Evolutionary conservation across 2,888 invertebrate species (phyloP).

Genomic region (Myopa tessellatipennis): DNA sequence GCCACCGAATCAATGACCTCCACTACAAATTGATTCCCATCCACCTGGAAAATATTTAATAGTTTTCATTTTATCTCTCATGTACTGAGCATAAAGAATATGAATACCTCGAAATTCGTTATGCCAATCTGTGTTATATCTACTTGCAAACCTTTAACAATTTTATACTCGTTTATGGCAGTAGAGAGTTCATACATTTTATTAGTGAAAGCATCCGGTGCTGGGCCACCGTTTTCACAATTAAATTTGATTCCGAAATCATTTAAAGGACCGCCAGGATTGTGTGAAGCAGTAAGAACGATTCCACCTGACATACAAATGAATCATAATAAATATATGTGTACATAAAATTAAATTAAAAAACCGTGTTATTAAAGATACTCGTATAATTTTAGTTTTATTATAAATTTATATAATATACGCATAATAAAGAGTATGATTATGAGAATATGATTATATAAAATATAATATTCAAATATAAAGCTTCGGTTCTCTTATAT

Average conservation of each 20-base stretch:
- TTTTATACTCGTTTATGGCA: constrained; percentile 81
- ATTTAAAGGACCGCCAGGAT: constrained; percentile 96
- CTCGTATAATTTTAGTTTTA: too few species aligned
- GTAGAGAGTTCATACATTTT: constrained; percentile 86
- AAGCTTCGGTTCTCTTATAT: too few species aligned
- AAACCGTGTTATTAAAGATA: too few species aligned
- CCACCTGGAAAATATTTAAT: constrained; percentile 13
- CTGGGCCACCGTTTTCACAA: constrained; percentile 96
- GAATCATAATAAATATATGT: not conserved
- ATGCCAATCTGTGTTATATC: constrained; percentile 80
- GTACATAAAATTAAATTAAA: too few species aligned
- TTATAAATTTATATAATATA: too few species aligned
- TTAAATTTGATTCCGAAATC: constrained; percentile 99
- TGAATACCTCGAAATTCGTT: constrained; percentile 70
- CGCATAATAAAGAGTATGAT: too few species aligned
- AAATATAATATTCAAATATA: too few species aligned
- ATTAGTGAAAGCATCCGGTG: constrained; percentile 90
- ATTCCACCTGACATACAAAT: constrained; percentile 80
- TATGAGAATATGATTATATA: too few species aligned
- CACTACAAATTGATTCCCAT: constrained; percentile 79
- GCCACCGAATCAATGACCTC: constrained; percentile 91
- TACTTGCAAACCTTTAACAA: constrained; percentile 81
- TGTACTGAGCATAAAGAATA: not conserved
- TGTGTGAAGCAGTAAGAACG: constrained; percentile 97
- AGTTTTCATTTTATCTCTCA: constrained; percentile 19